These are phyloP conservation scores for Thalpophila matura DNA, from an alignment of 2,888 invertebrate species.

Conservation along the genomic window DNA sequence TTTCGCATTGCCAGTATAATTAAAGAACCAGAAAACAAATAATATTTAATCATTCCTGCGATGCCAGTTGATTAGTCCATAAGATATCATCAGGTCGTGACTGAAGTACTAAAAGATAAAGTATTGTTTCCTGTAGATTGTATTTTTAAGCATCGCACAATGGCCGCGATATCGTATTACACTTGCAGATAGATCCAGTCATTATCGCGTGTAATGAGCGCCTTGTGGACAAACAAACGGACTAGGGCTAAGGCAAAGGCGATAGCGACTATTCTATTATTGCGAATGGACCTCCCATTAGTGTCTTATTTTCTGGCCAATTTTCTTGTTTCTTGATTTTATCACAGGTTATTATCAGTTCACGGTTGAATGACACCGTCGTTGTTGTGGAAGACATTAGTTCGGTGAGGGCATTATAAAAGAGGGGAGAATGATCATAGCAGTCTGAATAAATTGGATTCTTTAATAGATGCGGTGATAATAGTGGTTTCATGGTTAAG, in stretches of 20 bases:
- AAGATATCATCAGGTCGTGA: slow-evolving; percentile 55
- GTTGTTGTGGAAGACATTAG: neutral
- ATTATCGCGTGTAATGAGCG: slow-evolving; percentile 80
- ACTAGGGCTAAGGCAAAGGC: slow-evolving; percentile 5
- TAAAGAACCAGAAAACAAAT: slow-evolving; percentile 35
- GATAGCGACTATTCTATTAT: slow-evolving; percentile 28
- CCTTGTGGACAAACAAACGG: slow-evolving; percentile 59
- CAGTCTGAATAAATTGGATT: neutral
- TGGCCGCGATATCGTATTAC: slow-evolving; percentile 71
- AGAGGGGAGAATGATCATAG: too few relatives aligned
- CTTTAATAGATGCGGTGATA: neutral
- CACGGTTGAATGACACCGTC: too few relatives aligned
- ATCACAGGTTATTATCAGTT: neutral
- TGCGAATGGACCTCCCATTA: neutral
- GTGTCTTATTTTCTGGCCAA: neutral
- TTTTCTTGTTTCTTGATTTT: neutral
- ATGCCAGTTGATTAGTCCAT: slow-evolving; percentile 49
- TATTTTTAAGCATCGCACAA: slow-evolving; percentile 61
- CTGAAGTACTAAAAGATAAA: slow-evolving; percentile 52
- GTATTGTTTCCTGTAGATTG: slow-evolving; percentile 60
- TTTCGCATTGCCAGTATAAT: slow-evolving; percentile 1
- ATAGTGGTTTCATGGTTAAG: neutral
- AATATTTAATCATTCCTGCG: slow-evolving; percentile 32
- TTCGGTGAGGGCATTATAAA: neutral
- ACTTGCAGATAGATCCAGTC: slow-evolving; percentile 78